Conservation (phyloP, 1,140 invertebrate genomes). For the Cephus cinctus region DNA sequence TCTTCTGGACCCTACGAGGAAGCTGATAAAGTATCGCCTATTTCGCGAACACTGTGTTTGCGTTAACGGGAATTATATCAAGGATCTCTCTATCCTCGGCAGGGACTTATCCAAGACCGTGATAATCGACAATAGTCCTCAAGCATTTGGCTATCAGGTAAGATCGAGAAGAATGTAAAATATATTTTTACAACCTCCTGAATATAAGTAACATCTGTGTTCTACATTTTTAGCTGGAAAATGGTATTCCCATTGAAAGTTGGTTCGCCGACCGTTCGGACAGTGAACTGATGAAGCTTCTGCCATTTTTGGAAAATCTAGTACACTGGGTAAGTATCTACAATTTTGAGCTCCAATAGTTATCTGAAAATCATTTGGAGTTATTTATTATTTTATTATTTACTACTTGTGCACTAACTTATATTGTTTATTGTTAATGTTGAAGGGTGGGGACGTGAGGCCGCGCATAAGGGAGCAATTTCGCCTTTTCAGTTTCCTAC, state of each 20-base stretch:
- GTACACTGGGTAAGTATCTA: conserved; percentile 69
- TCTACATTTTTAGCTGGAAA: conserved; percentile 76
- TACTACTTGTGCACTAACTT: too few relatives aligned
- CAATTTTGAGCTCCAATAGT: too few relatives aligned
- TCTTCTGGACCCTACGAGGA: conserved; percentile 84
- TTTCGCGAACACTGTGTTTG: conserved; percentile 95
- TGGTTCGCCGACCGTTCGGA: conserved; percentile 94
- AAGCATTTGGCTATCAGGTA: conserved; percentile 89
- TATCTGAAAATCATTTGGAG: too few relatives aligned
- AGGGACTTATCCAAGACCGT: conserved; percentile 90
- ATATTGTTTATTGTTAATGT: conserved; percentile 37
- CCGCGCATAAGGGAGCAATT: conserved; percentile 88
- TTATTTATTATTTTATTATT: too few relatives aligned
- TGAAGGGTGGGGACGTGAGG: conserved; percentile 87
- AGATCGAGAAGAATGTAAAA: conserved; percentile 19
- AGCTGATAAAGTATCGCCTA: conserved; percentile 87
- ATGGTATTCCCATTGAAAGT: conserved; percentile 96
- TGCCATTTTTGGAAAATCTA: conserved; percentile 91
- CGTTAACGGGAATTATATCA: conserved; percentile 96
- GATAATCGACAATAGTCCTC: conserved; percentile 91
- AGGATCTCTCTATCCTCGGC: conserved; percentile 91
- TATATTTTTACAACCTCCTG: background rate
- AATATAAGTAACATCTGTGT: conserved; percentile 1
- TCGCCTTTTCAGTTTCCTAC: conserved; percentile 83
- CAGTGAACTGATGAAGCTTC: conserved; percentile 85